Evolutionary conservation across 2,888 invertebrate genomes (phyloP).

Genomic region (Aelia acuminata): DNA sequence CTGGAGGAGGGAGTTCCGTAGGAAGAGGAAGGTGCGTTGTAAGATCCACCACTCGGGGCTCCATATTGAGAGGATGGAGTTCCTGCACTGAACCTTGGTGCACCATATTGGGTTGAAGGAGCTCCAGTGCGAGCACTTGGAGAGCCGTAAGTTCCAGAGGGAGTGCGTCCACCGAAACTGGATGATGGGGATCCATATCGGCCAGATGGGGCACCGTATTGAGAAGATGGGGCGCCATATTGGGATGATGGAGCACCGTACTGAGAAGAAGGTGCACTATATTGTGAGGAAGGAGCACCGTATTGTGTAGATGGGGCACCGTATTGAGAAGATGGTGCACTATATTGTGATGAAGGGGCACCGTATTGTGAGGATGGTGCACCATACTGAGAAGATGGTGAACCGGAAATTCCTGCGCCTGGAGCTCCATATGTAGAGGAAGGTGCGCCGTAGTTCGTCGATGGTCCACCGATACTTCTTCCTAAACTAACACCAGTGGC

Average conservation of each 20-base stretch:
- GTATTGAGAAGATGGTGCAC: constrained; percentile 60
- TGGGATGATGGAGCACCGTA: constrained; percentile 60
- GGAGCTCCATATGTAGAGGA: constrained; percentile 46
- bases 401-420: constrained; percentile 50
- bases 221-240: constrained; percentile 62
- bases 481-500: constrained; percentile 27
- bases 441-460: constrained; percentile 59
- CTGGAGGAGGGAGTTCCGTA: constrained; percentile 67
- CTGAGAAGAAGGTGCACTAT: constrained; percentile 60
- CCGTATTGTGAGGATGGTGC: constrained; percentile 62
- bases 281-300: constrained; percentile 60
- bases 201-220: constrained; percentile 64
- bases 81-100: constrained; percentile 58
- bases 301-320: constrained; percentile 59
- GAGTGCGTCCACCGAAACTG: constrained; percentile 53
- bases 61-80: constrained; percentile 65
- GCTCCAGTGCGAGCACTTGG: constrained; percentile 62
- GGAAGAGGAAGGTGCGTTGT: constrained; percentile 60
- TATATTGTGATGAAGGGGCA: constrained; percentile 62
- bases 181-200: constrained; percentile 61
- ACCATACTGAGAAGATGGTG: constrained; percentile 63
- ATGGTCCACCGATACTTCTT: constrained; percentile 57
- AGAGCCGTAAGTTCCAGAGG: constrained; percentile 65
- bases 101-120: constrained; percentile 61
- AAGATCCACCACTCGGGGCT: constrained; percentile 62